Evolutionary conservation across 2,113 vertebrate genomes (phyloP).

Genomic region (Quiscalus mexicanus): DNA sequence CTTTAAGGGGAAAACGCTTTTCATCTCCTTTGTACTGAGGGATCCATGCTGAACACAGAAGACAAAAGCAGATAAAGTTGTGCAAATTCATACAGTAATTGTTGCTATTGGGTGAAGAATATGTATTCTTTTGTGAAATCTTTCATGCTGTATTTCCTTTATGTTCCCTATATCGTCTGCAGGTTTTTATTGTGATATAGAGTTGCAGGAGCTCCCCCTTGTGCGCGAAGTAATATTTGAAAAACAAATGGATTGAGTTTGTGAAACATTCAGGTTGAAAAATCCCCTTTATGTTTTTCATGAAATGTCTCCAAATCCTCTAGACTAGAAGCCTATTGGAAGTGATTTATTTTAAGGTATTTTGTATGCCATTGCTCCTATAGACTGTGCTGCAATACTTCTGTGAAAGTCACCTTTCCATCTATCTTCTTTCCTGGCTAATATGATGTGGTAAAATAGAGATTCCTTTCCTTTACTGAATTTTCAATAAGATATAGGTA

Average conservation of each 20-base stretch:
- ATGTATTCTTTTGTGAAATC: background rate
- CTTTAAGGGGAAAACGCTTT: background rate
- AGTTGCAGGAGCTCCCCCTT: slow-evolving; percentile 72
- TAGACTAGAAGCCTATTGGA: background rate
- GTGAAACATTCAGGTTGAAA: background rate
- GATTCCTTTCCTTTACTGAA: background rate
- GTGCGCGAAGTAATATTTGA: background rate
- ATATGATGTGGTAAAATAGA: background rate
- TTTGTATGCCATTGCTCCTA: background rate
- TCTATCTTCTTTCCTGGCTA: background rate
- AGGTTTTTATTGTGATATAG: background rate
- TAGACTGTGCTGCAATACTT: background rate
- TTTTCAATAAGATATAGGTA: background rate
- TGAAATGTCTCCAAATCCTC: background rate
- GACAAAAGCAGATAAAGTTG: background rate
- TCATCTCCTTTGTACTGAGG: background rate
- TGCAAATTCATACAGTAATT: background rate
- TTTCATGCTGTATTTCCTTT: background rate
- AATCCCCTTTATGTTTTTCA: background rate
- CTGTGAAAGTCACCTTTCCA: background rate
- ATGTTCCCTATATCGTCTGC: background rate
- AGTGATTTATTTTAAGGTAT: background rate
- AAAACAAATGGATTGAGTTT: background rate
- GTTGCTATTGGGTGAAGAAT: background rate
- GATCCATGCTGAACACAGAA: background rate